Conservation (phyloP, 2,113 vertebrate genomes). For the Osmerus eperlanus region DNA sequence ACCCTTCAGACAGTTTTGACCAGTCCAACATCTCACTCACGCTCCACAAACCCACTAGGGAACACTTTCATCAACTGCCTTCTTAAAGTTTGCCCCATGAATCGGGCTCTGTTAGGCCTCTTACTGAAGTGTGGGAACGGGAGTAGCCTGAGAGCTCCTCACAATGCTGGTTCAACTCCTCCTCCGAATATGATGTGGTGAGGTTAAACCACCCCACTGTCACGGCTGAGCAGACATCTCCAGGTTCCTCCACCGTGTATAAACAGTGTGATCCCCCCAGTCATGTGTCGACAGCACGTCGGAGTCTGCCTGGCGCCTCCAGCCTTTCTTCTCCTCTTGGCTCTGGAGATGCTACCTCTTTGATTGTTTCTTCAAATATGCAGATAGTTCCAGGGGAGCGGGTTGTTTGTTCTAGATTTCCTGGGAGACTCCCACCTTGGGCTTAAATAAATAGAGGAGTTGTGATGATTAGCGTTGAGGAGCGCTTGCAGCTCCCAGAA, state of each 20-base stretch:
- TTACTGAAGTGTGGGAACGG: too few species aligned
- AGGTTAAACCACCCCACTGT: slow-evolving; percentile 28
- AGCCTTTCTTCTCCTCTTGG: slow-evolving; percentile 49
- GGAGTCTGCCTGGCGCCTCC: slow-evolving; percentile 44
- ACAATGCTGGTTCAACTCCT: too few species aligned
- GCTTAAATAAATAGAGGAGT: slow-evolving; percentile 66
- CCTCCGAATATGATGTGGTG: slow-evolving; percentile 9
- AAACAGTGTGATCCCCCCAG: slow-evolving; percentile 54
- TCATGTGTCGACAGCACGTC: slow-evolving; percentile 48
- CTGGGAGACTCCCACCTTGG: slow-evolving; percentile 74
- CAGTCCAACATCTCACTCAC: neutral
- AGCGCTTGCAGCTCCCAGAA: slow-evolving; percentile 51
- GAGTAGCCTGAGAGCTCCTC: too few species aligned
- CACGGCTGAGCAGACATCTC: slow-evolving; percentile 14
- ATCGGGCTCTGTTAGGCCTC: too few species aligned
- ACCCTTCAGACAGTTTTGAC: neutral
- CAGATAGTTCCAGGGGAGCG: slow-evolving; percentile 59
- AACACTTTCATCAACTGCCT: too few species aligned
- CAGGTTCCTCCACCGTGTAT: slow-evolving; percentile 26
- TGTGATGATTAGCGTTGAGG: slow-evolving; percentile 71
- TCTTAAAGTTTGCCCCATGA: too few species aligned
- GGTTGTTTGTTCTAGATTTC: slow-evolving; percentile 74
- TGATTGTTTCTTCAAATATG: slow-evolving; percentile 73
- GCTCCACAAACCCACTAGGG: neutral
- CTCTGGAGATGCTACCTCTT: slow-evolving; percentile 66